Base-by-base conservation (phyloP, 2,888 invertebrate genomes). In the Thecophora atra region DNA sequence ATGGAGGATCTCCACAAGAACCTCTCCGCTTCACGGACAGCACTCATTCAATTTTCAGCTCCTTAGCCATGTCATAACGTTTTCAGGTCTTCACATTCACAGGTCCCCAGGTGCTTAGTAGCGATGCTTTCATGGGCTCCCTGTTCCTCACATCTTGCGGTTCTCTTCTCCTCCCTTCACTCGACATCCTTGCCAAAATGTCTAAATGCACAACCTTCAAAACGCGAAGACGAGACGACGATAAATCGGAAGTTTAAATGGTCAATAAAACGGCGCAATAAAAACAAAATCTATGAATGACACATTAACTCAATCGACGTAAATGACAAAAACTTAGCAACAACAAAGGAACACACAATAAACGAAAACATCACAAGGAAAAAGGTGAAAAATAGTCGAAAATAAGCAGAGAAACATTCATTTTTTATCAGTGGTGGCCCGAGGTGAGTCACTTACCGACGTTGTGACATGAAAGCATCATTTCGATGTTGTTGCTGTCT, bases 271-370 rank as follows among this genome's bases (percentile, higher is more conserved):
- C 79, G 81, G 77, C 24, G 83, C 83, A 84, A 86, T 85, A 85
- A 86, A 85, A n/a, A n/a, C n/a, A n/a, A 85, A 85, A 24, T 83
- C 83, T 85, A 83, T 84, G 85, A 86, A 86, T 85, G 85, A 85
- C 86, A 85, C 86, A 85, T 85, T 85, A 85, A 85, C 85, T 85
- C 85, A 85, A 86, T 85, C 83, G 86, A 80, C 85, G 81, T 85
- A 86, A 85, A 83, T 83, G 81, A 56, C 73, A 58, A 58, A 71
- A 74, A 37, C 62, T 13, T 24, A 21, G 37, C 28, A 63, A 54
- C 37, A 51, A 64, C 56, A 56, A 54, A 24, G 17, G 26, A 63
- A 24, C 42, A 58, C 72, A 70, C 64, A 30, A 62, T 69, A 62
- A 66, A 60, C 44, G 17, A 19, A 11, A 24, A 7, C 15, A 58